phyloP scores from a whole-genome alignment of 2,797 vertebrate genomes.

The Anolis apletophallus region DNA sequence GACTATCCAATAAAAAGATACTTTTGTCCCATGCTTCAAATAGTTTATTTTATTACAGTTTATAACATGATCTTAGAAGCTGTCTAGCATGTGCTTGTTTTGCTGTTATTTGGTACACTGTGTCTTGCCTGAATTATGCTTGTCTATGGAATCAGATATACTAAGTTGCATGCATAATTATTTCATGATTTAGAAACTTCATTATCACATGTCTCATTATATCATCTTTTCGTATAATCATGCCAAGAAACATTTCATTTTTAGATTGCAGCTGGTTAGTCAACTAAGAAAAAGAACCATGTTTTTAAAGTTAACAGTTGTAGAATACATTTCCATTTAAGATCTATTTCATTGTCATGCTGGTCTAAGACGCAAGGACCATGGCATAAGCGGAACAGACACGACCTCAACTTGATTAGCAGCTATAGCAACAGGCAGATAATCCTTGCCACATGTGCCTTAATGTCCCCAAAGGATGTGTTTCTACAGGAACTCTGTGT shows the following conservation, averaged over 20 bases:
- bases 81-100: slow-evolving; percentile 73
- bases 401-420: slow-evolving; percentile 40
- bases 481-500: background rate
- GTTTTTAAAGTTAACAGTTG: slow-evolving; percentile 57
- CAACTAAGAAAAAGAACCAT: slow-evolving; percentile 48
- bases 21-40: slow-evolving; percentile 21
- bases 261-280: slow-evolving; percentile 58
- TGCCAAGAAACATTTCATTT: slow-evolving; percentile 56
- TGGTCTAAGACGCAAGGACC: slow-evolving; percentile 61
- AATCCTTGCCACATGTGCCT: slow-evolving; percentile 30
- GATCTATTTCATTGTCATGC: slow-evolving; percentile 58
- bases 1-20: slow-evolving; percentile 47
- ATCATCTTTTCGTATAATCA: slow-evolving; percentile 62
- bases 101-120: slow-evolving; percentile 57
- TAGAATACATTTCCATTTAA: slow-evolving; percentile 64
- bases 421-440: slow-evolving; percentile 20
- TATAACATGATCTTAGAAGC: slow-evolving; percentile 53
- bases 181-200: slow-evolving; percentile 56
- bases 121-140: slow-evolving; percentile 52
- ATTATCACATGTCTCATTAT: slow-evolving; percentile 46
- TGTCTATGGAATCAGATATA: slow-evolving; percentile 58
- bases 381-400: slow-evolving; percentile 48
- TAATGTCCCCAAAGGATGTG: slow-evolving; percentile 17
- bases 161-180: slow-evolving; percentile 65
- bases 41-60: slow-evolving; percentile 50